Evolutionary conservation across 2,797 vertebrate species (phyloP).

Genomic region (Pelodytes ibericus): DNA sequence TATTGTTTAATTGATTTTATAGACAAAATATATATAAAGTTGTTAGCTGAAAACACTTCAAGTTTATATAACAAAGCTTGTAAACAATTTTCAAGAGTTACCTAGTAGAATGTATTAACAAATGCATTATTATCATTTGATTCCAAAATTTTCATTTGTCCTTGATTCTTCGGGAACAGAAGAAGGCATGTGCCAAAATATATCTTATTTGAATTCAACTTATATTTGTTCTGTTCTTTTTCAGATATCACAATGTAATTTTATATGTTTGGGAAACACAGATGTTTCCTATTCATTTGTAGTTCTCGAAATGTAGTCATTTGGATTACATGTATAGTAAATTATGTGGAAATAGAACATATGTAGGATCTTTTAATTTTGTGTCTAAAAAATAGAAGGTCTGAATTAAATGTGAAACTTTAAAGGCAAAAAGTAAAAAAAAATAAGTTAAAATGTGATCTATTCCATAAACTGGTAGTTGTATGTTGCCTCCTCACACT

Average conservation of each 20-base stretch:
- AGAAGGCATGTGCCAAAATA: slow-evolving; percentile 22
- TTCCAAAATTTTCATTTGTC: slow-evolving; percentile 8
- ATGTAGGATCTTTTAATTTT: slow-evolving; percentile 19
- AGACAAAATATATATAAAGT: slow-evolving; percentile 34
- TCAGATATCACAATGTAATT: slow-evolving; percentile 45
- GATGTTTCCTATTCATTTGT: slow-evolving; percentile 47
- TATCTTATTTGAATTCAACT: slow-evolving; percentile 43
- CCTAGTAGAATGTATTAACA: neutral
- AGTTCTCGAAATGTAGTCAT: slow-evolving; percentile 33
- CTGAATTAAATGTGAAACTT: too few relatives aligned
- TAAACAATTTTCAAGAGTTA: slow-evolving; percentile 12
- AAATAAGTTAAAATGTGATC: too few relatives aligned
- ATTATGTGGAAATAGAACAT: slow-evolving; percentile 43
- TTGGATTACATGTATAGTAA: slow-evolving; percentile 43
- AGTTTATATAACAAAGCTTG: slow-evolving; percentile 15
- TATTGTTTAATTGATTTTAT: slow-evolving; percentile 48
- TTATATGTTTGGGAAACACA: slow-evolving; percentile 39
- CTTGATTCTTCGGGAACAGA: neutral
- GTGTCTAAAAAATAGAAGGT: too few relatives aligned
- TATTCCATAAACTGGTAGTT: too few relatives aligned
- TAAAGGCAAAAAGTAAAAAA: too few relatives aligned
- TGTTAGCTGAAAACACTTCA: slow-evolving; percentile 8
- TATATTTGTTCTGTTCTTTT: slow-evolving; percentile 49
- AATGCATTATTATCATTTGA: neutral
- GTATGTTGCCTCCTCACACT: too few relatives aligned